Percentiles rank a stretch among this genome's conserved stretches.
Conservation (phyloP, 2,113 vertebrate species). For the Zosterops borbonicus region DNA sequence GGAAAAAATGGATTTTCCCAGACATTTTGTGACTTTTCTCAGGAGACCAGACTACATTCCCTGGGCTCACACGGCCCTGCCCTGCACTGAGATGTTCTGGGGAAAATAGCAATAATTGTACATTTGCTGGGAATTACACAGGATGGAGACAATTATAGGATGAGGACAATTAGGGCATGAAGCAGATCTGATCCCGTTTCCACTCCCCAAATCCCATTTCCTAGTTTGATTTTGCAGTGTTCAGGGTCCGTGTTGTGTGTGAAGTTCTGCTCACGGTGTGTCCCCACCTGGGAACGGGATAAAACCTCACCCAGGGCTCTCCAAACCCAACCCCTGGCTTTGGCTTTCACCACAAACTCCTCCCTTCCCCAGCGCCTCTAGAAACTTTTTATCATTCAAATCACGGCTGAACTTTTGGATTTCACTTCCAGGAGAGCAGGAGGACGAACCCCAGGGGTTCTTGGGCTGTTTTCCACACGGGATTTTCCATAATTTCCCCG, state of each 20-base stretch:
- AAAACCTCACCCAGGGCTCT: background rate
- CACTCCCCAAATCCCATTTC: background rate
- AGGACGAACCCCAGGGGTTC: background rate
- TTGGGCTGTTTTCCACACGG: background rate
- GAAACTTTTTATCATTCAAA: conserved; percentile 19
- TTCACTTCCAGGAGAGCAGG: background rate
- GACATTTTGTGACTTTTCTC: background rate
- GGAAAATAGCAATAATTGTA: background rate
- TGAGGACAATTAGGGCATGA: background rate
- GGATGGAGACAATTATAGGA: background rate
- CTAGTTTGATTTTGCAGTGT: background rate
- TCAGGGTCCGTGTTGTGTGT: background rate
- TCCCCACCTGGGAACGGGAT: background rate
- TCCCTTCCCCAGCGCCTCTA: background rate
- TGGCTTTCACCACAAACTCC: background rate
- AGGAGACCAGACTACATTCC: background rate
- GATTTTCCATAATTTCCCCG: background rate
- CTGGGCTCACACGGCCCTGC: accelerated
- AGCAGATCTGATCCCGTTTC: background rate
- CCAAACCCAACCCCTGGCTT: background rate
- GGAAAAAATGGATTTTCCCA: background rate
- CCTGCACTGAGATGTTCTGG: accelerated
- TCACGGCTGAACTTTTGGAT: background rate
- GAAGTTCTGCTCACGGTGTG: background rate
- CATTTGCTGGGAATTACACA: background rate